Evolutionary conservation across 2,113 vertebrate species (phyloP).

Genomic region (Promerops cafer): DNA sequence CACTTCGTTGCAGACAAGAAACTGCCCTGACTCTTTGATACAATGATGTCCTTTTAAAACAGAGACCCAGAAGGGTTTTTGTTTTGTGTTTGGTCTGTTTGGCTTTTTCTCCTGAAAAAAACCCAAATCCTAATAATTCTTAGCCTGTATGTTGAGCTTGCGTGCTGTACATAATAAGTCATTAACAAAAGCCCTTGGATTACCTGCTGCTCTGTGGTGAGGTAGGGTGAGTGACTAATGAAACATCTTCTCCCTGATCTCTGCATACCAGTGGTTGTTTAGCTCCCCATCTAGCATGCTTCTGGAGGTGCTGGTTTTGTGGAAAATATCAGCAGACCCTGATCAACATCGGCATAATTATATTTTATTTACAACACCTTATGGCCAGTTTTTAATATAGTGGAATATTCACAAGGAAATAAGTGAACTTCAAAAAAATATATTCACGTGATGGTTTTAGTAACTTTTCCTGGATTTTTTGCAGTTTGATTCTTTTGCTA

Average conservation of each 20-base stretch:
- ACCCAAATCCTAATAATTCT: background rate
- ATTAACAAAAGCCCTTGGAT: background rate
- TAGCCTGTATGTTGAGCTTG: background rate
- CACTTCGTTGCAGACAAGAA: background rate
- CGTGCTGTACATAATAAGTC: background rate
- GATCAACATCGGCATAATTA: background rate
- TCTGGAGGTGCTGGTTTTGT: background rate
- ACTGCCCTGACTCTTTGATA: background rate
- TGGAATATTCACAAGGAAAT: background rate
- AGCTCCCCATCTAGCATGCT: accelerated
- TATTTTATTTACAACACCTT: background rate
- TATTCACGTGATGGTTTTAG: accelerated
- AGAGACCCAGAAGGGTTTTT: background rate
- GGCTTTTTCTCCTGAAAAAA: background rate
- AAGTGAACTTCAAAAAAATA: background rate
- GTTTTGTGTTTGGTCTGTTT: background rate
- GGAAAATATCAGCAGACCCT: background rate
- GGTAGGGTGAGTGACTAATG: background rate
- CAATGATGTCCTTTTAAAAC: background rate
- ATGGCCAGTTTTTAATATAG: background rate
- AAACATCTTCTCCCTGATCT: background rate
- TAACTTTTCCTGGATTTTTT: background rate
- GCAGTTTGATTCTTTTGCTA: background rate
- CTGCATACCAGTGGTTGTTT: background rate
- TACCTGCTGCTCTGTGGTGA: background rate